A percentile compares a stretch with the other conserved stretches of the same genome.
phyloP scores from a whole-genome alignment of 2,888 invertebrate genomes.

The Rhyacophila evoluta region DNA sequence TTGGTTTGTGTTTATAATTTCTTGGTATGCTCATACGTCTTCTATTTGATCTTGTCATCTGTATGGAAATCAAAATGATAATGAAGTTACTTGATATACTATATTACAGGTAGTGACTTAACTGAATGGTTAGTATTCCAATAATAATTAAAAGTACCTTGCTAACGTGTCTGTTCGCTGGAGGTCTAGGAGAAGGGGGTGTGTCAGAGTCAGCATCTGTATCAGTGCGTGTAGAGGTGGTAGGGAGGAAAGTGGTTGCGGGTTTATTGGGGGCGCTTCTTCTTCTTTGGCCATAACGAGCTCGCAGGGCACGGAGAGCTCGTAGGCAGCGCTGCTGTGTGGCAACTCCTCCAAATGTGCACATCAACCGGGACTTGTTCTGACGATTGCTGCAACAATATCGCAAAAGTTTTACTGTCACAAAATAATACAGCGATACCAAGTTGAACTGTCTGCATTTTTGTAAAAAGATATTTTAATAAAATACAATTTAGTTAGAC shows the following conservation, averaged over 20 bases:
- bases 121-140: too few species aligned
- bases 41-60: conserved; percentile 65
- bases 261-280: conserved; percentile 43
- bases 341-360: conserved; percentile 51
- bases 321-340: conserved; percentile 54
- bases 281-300: conserved; percentile 53
- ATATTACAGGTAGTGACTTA: too few species aligned
- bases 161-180: conserved; percentile 59
- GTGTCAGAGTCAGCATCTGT: conserved; percentile 65
- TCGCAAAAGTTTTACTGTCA: neutral
- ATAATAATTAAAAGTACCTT: conserved; percentile 57
- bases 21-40: conserved; percentile 65
- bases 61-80: conserved; percentile 53
- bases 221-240: conserved; percentile 61
- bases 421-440: too few species aligned
- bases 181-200: conserved; percentile 58
- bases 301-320: conserved; percentile 56
- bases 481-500: too few species aligned
- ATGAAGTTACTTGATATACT: too few species aligned
- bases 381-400: conserved; percentile 44
- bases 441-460: too few species aligned
- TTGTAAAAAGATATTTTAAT: too few species aligned
- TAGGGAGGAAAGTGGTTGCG: conserved; percentile 47
- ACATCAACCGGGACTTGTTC: conserved; percentile 56
- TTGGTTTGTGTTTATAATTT: conserved; percentile 62